A percentile compares a stretch with the other conserved stretches of the same genome.
Conservation (phyloP, 2,113 vertebrate species). For the Lamprotornis superbus region DNA sequence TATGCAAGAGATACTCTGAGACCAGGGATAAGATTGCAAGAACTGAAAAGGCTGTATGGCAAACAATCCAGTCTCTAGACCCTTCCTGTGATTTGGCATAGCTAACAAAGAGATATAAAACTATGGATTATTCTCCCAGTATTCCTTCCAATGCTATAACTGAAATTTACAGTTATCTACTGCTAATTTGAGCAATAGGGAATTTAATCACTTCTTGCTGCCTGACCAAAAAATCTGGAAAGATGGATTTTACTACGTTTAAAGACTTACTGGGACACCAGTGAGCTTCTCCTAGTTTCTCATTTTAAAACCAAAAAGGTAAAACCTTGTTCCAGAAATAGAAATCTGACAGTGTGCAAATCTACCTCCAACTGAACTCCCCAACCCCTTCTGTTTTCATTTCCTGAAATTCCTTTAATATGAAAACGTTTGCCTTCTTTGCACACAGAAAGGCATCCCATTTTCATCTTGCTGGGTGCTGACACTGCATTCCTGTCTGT, state of each 20-base stretch:
- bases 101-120: background rate
- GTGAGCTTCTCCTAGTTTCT: background rate
- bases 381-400: background rate
- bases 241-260: background rate
- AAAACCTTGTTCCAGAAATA: background rate
- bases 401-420: background rate
- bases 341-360: background rate
- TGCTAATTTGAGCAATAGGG: background rate
- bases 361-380: background rate
- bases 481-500: constrained; percentile 8
- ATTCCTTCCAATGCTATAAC: background rate
- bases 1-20: background rate
- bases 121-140: background rate
- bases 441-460: background rate
- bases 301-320: background rate
- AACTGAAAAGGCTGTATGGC: background rate
- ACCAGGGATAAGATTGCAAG: background rate
- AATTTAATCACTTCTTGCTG: background rate
- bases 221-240: background rate
- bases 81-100: background rate
- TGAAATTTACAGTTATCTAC: background rate
- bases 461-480: constrained; percentile 29
- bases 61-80: background rate
- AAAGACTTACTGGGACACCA: background rate
- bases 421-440: background rate